phyloP scores from a whole-genome alignment of 2,113 vertebrate genomes.

The Hirundichthys speculiger region DNA sequence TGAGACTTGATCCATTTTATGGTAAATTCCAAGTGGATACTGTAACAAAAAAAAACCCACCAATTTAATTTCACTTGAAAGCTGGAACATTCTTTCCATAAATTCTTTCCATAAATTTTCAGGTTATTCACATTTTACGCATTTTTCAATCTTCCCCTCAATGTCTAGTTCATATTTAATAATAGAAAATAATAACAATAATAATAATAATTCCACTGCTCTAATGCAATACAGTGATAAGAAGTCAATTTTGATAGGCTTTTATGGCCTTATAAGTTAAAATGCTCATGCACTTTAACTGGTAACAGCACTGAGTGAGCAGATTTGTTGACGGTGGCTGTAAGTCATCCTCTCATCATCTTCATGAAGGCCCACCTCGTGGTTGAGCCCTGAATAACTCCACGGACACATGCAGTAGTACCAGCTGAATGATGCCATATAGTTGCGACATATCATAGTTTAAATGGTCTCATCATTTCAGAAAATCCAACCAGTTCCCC shows the following conservation, averaged over 20 bases:
- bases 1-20: no score
- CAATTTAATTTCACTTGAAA: no score
- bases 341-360: constrained; percentile 65
- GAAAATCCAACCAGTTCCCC: constrained; percentile 78
- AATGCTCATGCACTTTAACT: constrained; percentile 36
- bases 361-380: constrained; percentile 57
- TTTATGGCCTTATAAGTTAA: constrained; percentile 4
- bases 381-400: constrained; percentile 53
- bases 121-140: no score
- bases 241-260: neutral
- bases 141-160: no score
- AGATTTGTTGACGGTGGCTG: constrained; percentile 58
- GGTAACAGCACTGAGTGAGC: constrained; percentile 24
- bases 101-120: no score
- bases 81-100: no score
- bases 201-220: neutral
- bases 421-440: constrained; percentile 75
- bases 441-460: constrained; percentile 73
- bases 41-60: no score
- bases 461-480: constrained; percentile 85
- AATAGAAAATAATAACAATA: no score
- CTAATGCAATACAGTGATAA: neutral
- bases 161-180: no score
- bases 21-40: no score
- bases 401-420: constrained; percentile 62